Conservation (phyloP, 2,888 invertebrate species). For the Cephus runcator region DNA sequence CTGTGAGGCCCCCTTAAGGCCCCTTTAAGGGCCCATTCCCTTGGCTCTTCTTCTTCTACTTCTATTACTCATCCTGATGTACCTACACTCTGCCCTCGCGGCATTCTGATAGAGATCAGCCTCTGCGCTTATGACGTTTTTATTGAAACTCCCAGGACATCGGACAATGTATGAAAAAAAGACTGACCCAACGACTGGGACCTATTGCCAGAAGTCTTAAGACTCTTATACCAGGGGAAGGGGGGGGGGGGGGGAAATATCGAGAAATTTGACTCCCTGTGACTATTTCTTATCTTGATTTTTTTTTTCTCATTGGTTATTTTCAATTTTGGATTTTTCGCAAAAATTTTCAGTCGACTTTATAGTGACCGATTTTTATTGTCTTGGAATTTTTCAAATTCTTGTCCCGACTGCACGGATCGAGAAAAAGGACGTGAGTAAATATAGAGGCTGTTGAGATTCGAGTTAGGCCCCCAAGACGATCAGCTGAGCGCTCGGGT, state of each 20-base stretch:
- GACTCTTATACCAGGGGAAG: too few relatives aligned
- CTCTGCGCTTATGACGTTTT: slow-evolving; percentile 36
- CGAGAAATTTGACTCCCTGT: background rate
- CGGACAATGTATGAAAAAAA: background rate
- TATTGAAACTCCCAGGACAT: slow-evolving; percentile 26
- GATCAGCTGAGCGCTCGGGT: slow-evolving; percentile 33
- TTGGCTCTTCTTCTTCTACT: slow-evolving; percentile 7
- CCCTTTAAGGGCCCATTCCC: slow-evolving; percentile 13
- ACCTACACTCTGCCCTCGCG: slow-evolving; percentile 2
- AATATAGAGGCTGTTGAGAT: slow-evolving; percentile 5
- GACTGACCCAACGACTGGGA: background rate
- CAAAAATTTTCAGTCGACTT: background rate
- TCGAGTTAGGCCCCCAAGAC: slow-evolving; percentile 14
- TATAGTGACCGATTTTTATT: background rate
- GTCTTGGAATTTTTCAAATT: background rate
- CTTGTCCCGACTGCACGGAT: background rate
- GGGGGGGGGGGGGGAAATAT: too few relatives aligned
- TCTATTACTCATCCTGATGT: background rate
- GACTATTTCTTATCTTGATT: background rate
- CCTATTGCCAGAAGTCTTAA: background rate
- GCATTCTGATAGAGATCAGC: slow-evolving; percentile 37
- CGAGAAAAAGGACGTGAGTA: background rate
- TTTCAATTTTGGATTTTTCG: background rate
- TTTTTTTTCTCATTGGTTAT: background rate
- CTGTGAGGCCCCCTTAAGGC: slow-evolving; percentile 14